Conservation (phyloP, 2,113 vertebrate species). For the Falco punctatus region DNA sequence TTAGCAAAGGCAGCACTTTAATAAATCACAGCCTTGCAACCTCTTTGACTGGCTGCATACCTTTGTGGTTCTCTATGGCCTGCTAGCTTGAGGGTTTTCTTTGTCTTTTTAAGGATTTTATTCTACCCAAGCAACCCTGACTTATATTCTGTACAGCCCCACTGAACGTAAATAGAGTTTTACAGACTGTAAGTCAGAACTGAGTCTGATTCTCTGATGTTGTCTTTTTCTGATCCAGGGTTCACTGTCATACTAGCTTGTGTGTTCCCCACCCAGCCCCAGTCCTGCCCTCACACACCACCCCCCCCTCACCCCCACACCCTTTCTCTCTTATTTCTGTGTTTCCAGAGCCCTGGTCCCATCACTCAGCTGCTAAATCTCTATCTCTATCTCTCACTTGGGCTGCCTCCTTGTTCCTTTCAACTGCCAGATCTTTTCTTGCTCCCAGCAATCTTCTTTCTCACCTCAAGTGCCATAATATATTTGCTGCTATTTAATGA, state of each 20-base stretch:
- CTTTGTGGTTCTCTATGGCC: neutral
- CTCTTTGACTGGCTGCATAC: neutral
- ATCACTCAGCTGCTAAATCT: conserved; percentile 16
- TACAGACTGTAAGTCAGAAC: neutral
- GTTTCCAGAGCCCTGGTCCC: neutral
- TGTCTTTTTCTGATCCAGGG: conserved; percentile 6
- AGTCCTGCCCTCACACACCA: neutral
- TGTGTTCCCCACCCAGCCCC: neutral
- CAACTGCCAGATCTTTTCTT: neutral
- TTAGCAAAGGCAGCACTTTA: conserved; percentile 12
- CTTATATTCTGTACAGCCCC: neutral
- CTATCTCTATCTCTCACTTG: neutral
- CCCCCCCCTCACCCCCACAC: too few relatives aligned
- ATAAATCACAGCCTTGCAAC: neutral
- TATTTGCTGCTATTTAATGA: conserved; percentile 5
- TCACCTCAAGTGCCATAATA: neutral
- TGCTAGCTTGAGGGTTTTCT: neutral
- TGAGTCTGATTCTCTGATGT: neutral
- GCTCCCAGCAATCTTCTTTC: neutral
- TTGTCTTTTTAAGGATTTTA: conserved; percentile 22
- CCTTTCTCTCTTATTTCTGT: neutral
- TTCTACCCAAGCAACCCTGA: neutral
- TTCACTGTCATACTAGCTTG: conserved; percentile 8
- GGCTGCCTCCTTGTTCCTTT: neutral
- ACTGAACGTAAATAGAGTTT: neutral